Conservation (phyloP, 2,888 invertebrate species). For the Drosophila stalkeri region DNA sequence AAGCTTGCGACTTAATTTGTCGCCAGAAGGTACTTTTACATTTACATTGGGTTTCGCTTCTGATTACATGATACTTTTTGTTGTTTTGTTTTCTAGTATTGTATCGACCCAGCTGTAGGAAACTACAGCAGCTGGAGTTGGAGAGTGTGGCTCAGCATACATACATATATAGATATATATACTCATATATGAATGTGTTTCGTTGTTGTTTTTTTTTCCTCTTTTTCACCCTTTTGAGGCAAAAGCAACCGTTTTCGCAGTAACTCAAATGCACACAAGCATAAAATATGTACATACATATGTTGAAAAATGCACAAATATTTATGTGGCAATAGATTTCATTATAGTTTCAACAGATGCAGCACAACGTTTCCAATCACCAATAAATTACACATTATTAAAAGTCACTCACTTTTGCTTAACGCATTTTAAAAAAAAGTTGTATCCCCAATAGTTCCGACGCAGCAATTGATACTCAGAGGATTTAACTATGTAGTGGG, state of each 20-base stretch:
- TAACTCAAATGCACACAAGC: conserved; percentile 24
- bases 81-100: not conserved
- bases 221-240: conserved; percentile 46
- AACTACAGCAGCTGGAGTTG: conserved; percentile 35
- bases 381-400: conserved; percentile 6
- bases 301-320: conserved; percentile 3
- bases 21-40: conserved; percentile 6
- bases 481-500: conserved; percentile 34
- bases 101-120: conserved; percentile 24
- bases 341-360: conserved; percentile 10
- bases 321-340: conserved; percentile 1
- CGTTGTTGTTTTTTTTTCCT: conserved; percentile 36
- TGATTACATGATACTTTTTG: not conserved
- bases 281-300: conserved; percentile 9
- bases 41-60: conserved; percentile 2
- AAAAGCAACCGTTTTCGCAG: conserved; percentile 30
- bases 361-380: not conserved
- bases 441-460: conserved; percentile 26
- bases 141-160: not conserved
- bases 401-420: conserved; percentile 52
- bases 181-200: not conserved
- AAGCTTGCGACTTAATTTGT: not conserved
- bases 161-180: not conserved
- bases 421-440: conserved; percentile 43
- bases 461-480: conserved; percentile 46